Evolutionary conservation across 2,113 vertebrate genomes (phyloP), one percentile per base, ranked within the genome.

Genomic region (Sylvilagus bachmani): DNA sequence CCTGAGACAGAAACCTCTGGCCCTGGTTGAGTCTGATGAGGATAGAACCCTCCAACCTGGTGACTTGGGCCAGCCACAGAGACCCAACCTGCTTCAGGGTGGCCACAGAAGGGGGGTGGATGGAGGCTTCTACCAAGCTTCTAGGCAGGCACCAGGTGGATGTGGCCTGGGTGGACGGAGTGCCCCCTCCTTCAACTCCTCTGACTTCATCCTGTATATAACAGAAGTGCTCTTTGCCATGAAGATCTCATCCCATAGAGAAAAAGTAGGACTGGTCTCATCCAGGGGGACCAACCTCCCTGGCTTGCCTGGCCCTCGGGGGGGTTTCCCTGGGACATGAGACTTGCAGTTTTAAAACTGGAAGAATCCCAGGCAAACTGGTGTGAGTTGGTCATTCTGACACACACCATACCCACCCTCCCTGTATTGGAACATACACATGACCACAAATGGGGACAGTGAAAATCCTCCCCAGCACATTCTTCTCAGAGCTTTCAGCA

Each of bases 291-390:
- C 24, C 31, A 38, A 16, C 12, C 19, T 88, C 73, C 24, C 78
- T 69, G 19, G 19, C 71, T 61, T 74, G 19, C 67, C 84, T 87
- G 17, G 73, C 62, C 80, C 12, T 55, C 38, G 38, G 13, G 62
- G 38, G 12, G 66, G 22, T 16, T 91, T 79, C 51, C 11, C 64
- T 55, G 13, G 2, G 49, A 71, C 49, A 36, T 12, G 67, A 10
- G 55, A 85, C 24, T 67, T 80, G 88, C n/a, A 88, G 17, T 51
- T 91, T 75, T 75, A 89, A 88, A 96, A 36, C 16, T 74, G 51
- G 36, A 69, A 67, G 10, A 73, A 83, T 71, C 44, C 13, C 19
- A 62, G 21, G 77, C 8, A 86, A 73, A 61, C 77, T 61, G 10
- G 55, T 25, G 61, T 2, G 14, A 73, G 2, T 5, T n/a, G 25